Evolutionary conservation across 2,113 vertebrate species (phyloP).

Genomic region (Speoplatyrhinus poulsoni): DNA sequence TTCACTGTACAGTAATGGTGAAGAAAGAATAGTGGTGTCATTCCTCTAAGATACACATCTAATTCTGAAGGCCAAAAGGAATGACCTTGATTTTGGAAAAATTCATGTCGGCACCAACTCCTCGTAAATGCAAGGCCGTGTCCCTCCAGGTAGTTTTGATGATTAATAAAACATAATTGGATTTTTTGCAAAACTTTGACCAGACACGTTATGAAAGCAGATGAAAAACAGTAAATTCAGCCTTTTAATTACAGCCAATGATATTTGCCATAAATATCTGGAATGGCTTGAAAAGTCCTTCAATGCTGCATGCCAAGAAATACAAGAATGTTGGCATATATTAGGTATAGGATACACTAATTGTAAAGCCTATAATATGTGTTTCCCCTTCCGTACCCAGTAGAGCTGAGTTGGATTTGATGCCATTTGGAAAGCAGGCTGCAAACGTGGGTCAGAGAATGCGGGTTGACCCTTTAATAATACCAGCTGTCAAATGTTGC

Average conservation of each 20-base stretch:
- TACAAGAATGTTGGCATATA: not conserved
- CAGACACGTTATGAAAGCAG: constrained; percentile 38
- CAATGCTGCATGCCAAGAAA: not conserved
- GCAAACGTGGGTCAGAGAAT: too few relatives aligned
- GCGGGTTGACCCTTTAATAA: too few relatives aligned
- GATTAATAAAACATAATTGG: constrained; percentile 62
- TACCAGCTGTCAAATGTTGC: too few relatives aligned
- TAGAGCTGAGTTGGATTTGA: too few relatives aligned
- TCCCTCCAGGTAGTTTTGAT: constrained; percentile 38
- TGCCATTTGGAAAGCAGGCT: too few relatives aligned
- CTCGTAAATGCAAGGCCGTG: constrained; percentile 45
- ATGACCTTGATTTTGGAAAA: constrained; percentile 46
- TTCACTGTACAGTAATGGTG: not conserved
- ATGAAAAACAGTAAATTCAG: constrained; percentile 41
- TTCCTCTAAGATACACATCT: not conserved
- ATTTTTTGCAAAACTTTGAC: constrained; percentile 51
- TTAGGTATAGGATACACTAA: not conserved
- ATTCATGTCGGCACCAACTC: constrained; percentile 9
- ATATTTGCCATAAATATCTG: constrained; percentile 22
- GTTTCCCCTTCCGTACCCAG: too few relatives aligned
- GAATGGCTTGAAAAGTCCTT: not conserved
- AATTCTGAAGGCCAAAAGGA: constrained; percentile 11
- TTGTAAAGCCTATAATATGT: not conserved
- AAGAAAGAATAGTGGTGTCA: not conserved
- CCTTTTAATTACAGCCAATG: constrained; percentile 29